Base-by-base conservation (phyloP, 2,797 vertebrate species). In the Helarctos malayanus region DNA sequence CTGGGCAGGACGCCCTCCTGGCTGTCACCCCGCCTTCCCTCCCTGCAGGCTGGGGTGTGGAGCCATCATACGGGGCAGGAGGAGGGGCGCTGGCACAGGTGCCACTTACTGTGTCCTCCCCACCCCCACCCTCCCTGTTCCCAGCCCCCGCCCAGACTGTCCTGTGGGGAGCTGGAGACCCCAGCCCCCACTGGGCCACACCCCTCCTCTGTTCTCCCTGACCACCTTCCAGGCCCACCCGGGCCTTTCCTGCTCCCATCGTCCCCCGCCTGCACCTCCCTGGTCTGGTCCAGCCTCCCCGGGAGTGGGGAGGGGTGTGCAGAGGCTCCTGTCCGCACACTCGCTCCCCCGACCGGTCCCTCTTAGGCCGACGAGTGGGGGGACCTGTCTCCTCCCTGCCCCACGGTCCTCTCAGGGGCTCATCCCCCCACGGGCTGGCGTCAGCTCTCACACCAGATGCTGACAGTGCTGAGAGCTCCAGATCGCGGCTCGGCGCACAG, bases 331-430 rank as follows among this genome's bases (percentile, higher is more conserved):
- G 61, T 45, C 69, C 4, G 38, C 69, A 25, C 69, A 2, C 23
- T 2, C 5, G 3, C 16, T 54, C 32, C 49, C 32, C 47, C 18
- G 1, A 21, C 32, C 15, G 1, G 49, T 54, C 32, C 49, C 75
- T n/a, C 71, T 7, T 3, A 16, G 71, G 25, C 71, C 2, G 0
- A 21, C 3, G 7, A 25, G 25, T 0, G 3, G 12, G 7, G 18
- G 5, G 10, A 10, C 0, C 18, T 7, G 10, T n/a, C 47, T 19
- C 75, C 47, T 19, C 75, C 16, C 18, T 19, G 45, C 75, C 32
- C 49, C 47, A 8, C 47, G 0, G 49, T 13, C 75, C 49, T n/a
- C 47, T n/a, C 75, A 18, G 73, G 47, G 75, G 75, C 18, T 54
- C 49, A 3, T 7, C 75, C 47, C 14, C 13, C 35, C 21, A 1